Base-by-base conservation (phyloP, 1,140 invertebrate genomes). In the Bombus waltoni region DNA sequence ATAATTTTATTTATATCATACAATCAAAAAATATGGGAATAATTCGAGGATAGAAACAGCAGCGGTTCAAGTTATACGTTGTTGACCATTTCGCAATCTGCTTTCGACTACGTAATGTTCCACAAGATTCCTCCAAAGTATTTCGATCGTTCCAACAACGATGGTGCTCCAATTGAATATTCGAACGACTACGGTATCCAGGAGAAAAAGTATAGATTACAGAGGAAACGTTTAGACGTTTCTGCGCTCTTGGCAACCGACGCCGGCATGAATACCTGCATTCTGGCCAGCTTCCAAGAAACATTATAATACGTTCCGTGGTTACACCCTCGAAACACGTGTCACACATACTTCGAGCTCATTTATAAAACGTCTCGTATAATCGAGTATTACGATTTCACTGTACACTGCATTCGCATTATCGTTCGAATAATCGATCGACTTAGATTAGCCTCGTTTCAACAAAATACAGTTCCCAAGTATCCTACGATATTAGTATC, bases 271-370 rank as follows among this genome's bases (percentile, higher is more conserved):
- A 85, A 85, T 85, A 85, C 83, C 79, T 38, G 68, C 83, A 53
- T 53, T 53, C 57, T 89, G 88, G 88, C 88, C 38, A 15, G 70
- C 22, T 28, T 89, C 88, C 88, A 89, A 85, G 77, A 83, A 83
- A 89, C 87, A 85, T 89, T 89, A 89, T 88, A 89, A 88, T 89
- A 89, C 79, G 70, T 89, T 86, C 87, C 85, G 75, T 76, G 70
- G 85, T 89, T 89, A 89, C 88, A 65, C 78, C 79, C 65, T 68
- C 83, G 87, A 83, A 81, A 89, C 88, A 89, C 82, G 88, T 40
- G 88, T 86, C 87, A 77, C 87, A 74, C 83, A 73, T 89, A 85
- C 70, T 59, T 62, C 62, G 65, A 47, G 53, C 66, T 68, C 80
- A 77, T 89, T 89, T 89, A 89, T 82, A 88, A 83, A 88, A 89